Evolutionary conservation across 2,797 vertebrate species (phyloP), one percentile per base, ranked within the genome.

Genomic region (Anisognathus igniventris): DNA sequence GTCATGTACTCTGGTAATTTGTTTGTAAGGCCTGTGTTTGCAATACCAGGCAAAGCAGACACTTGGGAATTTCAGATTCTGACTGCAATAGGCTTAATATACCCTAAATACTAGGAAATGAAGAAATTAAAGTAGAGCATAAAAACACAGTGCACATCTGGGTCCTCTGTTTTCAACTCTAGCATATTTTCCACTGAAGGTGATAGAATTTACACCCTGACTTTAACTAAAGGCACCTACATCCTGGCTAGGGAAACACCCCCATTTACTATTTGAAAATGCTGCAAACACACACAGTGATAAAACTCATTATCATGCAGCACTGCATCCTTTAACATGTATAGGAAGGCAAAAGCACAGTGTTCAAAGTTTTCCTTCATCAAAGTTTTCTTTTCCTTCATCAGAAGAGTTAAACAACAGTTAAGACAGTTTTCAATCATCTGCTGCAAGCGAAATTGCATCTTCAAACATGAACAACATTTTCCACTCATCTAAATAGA

Each of bases 361-460:
- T 1, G 24, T 35, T 40, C 28, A 60, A 95, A 80, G 76, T 50
- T 16, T 88, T 78, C 62, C 30, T 67, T 92, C 54, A 88, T 74
- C 50, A 91, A 94, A 77, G 75, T 64, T 21, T 83, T 62, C 50
- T 61, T 12, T 83, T 73, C 66, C 44, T 68, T 94, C 64, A 90
- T 77, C 54, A 93, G 76, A 94, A 61, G 66, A 39, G 72, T 87
- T 88, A 89, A 80, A 68, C 24, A 88, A 89, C 65, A 75, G 77
- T 72, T 54, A 83, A 93, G 81, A 90, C 33, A 76, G 27, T 82
- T 77, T 95, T 81, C 61, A 86, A 25, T 89, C 72, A 53, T 92
- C 77, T 86, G 33, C 78, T 70, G 47, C 47, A 90, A 89, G 78
- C 50, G 84, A 86, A 96, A 93, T 54, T 84, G 44, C 58, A 77